phyloP scores from a whole-genome alignment of 2,797 vertebrate genomes.

The Enteromius treurensis region DNA sequence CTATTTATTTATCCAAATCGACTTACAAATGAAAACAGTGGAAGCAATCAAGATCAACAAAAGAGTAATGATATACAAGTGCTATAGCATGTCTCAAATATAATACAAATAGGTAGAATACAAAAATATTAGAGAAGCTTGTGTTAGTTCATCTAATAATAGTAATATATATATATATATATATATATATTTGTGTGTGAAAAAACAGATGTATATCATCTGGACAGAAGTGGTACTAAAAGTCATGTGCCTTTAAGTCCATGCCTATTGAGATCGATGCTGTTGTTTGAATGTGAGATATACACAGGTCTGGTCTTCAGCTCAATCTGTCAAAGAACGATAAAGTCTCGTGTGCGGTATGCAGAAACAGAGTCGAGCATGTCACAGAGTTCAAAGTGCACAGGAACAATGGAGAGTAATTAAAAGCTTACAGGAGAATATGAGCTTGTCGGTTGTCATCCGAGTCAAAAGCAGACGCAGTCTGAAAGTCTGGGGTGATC shows the following conservation, averaged over 20 bases:
- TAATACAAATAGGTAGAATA: too few relatives aligned
- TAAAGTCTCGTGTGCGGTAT: slow-evolving; percentile 53
- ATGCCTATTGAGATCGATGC: too few relatives aligned
- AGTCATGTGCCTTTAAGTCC: neutral
- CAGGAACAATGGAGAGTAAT: slow-evolving; percentile 74
- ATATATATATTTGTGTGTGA: too few relatives aligned
- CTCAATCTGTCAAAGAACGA: slow-evolving; percentile 55
- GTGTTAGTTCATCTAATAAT: too few relatives aligned
- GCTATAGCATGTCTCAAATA: too few relatives aligned
- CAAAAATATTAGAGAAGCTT: too few relatives aligned
- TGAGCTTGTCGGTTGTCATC: slow-evolving; percentile 68
- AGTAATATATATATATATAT: too few relatives aligned
- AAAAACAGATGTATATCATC: neutral
- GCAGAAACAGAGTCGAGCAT: slow-evolving; percentile 63
- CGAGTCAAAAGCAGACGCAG: slow-evolving; percentile 51
- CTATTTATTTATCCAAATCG: neutral
- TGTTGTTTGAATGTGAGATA: neutral
- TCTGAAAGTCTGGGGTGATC: neutral
- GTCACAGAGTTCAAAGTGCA: slow-evolving; percentile 79
- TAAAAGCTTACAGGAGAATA: slow-evolving; percentile 76
- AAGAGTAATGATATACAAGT: too few relatives aligned
- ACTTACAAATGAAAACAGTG: neutral
- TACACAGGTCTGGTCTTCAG: neutral
- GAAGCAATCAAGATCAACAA: too few relatives aligned
- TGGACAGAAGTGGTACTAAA: neutral